A percentile compares a stretch with the other conserved stretches of the same genome.
Conservation (phyloP, 2,797 vertebrate genomes). For the Selene dorsalis region DNA sequence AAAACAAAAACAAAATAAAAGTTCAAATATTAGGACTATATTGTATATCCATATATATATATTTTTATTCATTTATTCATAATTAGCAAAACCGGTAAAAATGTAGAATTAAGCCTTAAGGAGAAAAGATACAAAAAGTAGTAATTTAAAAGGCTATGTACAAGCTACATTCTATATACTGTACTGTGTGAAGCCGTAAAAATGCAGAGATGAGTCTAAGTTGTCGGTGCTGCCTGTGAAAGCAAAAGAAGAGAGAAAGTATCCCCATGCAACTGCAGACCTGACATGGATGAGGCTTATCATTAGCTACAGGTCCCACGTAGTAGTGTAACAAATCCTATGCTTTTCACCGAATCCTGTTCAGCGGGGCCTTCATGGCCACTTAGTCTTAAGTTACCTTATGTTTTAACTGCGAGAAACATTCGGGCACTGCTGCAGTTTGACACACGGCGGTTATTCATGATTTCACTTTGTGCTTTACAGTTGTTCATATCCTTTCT, state of each 20-base stretch:
- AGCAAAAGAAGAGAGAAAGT: slow-evolving; percentile 87
- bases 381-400: neutral
- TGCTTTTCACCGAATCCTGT: neutral
- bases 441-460: slow-evolving; percentile 26
- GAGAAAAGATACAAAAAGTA: slow-evolving; percentile 92
- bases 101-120: slow-evolving; percentile 90
- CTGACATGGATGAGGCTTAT: slow-evolving; percentile 83
- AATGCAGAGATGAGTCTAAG: slow-evolving; percentile 82
- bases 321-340: slow-evolving; percentile 46
- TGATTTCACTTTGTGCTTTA: slow-evolving; percentile 82
- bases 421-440: slow-evolving; percentile 16
- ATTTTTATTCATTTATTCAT: slow-evolving; percentile 78
- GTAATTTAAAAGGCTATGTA: slow-evolving; percentile 98
- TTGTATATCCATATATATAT: slow-evolving; percentile 70
- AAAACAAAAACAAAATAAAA: slow-evolving; percentile 41
- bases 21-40: slow-evolving; percentile 73
- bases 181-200: slow-evolving; percentile 87
- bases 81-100: slow-evolving; percentile 91
- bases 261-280: slow-evolving; percentile 81
- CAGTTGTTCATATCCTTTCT: slow-evolving; percentile 69
- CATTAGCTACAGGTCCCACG: slow-evolving; percentile 62
- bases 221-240: slow-evolving; percentile 91
- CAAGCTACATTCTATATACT: slow-evolving; percentile 99
- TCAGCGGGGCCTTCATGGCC: neutral
- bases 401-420: neutral